Evolutionary conservation across 2,888 invertebrate genomes (phyloP).

Genomic region (Synergus umbraculus): DNA sequence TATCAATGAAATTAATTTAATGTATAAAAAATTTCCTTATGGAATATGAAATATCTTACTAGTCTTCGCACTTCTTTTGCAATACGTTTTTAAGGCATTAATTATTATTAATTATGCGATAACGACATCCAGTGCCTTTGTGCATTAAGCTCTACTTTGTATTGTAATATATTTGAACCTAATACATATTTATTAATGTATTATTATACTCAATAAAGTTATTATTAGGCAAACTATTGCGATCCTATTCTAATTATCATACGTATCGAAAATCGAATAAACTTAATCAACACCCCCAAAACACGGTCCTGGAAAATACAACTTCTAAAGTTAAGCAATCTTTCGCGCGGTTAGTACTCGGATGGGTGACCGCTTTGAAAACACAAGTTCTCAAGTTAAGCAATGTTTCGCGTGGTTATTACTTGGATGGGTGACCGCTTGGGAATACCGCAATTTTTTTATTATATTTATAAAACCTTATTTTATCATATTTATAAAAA

Average conservation of each 20-base stretch:
- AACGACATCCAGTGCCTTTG: conserved; percentile 30
- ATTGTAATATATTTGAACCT: conserved; percentile 26
- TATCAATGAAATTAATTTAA: neutral
- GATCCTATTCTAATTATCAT: neutral
- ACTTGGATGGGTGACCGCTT: too few relatives aligned
- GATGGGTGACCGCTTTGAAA: too few relatives aligned
- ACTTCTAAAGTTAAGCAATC: too few relatives aligned
- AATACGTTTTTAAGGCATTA: conserved; percentile 11
- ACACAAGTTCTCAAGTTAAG: too few relatives aligned
- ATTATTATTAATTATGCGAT: conserved; percentile 28
- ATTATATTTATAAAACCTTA: too few relatives aligned
- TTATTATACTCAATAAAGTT: conserved; percentile 36
- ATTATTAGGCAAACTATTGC: conserved; percentile 28
- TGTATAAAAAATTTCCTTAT: neutral
- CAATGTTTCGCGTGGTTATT: too few relatives aligned
- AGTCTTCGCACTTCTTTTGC: conserved; percentile 25
- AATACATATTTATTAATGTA: conserved; percentile 37
- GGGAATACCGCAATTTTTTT: too few relatives aligned
- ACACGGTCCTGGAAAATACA: too few relatives aligned
- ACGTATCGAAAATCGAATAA: too few relatives aligned
- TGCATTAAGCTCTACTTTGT: conserved; percentile 25
- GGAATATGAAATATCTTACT: conserved; percentile 27
- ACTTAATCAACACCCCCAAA: too few relatives aligned
- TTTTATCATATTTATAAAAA: too few relatives aligned
- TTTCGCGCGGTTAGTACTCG: too few relatives aligned